These are phyloP conservation scores for Rhagium mordax DNA, from an alignment of 2,888 invertebrate genomes.

Conservation along the genomic window DNA sequence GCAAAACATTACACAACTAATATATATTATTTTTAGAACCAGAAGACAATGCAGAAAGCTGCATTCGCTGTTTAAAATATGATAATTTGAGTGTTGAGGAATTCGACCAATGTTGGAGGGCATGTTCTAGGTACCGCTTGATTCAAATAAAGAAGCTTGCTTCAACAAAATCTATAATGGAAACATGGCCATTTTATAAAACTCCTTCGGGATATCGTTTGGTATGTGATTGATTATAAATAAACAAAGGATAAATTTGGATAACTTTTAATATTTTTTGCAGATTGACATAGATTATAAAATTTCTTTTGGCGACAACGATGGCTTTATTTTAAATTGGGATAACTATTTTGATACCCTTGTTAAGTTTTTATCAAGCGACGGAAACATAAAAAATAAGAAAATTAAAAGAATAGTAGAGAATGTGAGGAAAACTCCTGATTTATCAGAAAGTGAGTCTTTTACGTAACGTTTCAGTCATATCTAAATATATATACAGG, in stretches of 20 bases:
- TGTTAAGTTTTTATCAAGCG: not conserved
- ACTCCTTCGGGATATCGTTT: not conserved
- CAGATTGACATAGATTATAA: not conserved
- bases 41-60: constrained; percentile 42
- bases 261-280: not conserved
- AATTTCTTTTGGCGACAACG: not conserved
- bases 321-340: not conserved
- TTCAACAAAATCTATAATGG: not conserved
- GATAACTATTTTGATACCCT: not conserved
- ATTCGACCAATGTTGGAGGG: constrained; percentile 47
- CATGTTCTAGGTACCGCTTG: constrained; percentile 36
- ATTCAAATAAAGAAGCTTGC: not conserved
- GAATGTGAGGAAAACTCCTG: too few species aligned
- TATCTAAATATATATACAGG: too few species aligned
- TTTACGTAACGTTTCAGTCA: too few species aligned
- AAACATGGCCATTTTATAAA: not conserved
- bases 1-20: too few species aligned
- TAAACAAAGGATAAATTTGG: not conserved
- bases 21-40: constrained; percentile 35
- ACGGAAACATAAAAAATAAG: too few species aligned
- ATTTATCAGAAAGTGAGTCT: too few species aligned
- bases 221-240: too few species aligned
- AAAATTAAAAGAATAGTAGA: too few species aligned
- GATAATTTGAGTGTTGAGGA: constrained; percentile 45
- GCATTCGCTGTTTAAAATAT: constrained; percentile 39